Percentiles rank a stretch among this genome's conserved stretches.
Evolutionary conservation across 2,797 vertebrate genomes (phyloP).

Genomic region (Ficedula albicollis): DNA sequence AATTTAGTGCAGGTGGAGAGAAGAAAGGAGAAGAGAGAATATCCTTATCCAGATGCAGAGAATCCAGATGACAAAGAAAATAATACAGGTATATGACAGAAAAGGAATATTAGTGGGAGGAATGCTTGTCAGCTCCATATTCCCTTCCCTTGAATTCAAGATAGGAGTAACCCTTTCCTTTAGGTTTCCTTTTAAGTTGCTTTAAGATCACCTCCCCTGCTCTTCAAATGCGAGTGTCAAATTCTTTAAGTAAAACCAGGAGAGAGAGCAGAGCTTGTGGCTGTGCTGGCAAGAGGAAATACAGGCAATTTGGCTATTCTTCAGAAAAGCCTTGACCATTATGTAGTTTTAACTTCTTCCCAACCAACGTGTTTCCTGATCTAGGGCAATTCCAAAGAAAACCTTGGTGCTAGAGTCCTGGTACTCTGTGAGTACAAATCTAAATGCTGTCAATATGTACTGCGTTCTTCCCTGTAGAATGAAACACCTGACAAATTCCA

Average conservation of each 20-base stretch:
- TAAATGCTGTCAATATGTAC: not conserved
- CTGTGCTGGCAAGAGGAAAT: not conserved
- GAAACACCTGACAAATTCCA: not conserved
- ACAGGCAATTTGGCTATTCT: not conserved
- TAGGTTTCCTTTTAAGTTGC: not conserved
- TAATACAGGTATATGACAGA: conserved; percentile 55
- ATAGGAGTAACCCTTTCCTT: conserved; percentile 37
- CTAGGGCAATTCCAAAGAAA: not conserved
- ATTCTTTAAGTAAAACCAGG: not conserved
- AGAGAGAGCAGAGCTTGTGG: not conserved
- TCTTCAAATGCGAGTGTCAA: not conserved
- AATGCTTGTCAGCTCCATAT: conserved; percentile 37
- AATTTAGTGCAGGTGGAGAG: conserved; percentile 7
- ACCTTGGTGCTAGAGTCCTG: not conserved
- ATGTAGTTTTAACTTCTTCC: not conserved
- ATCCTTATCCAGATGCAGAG: conserved; percentile 27
- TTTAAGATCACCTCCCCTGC: not conserved
- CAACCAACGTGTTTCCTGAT: not conserved
- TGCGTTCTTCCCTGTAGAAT: not conserved
- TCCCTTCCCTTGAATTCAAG: not conserved
- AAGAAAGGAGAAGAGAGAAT: conserved; percentile 17
- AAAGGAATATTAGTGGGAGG: conserved; percentile 48
- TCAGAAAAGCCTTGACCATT: not conserved
- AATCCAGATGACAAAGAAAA: conserved; percentile 61
- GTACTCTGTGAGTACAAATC: not conserved